Evolutionary conservation across 2,888 invertebrate genomes (phyloP), one percentile per base, ranked within the genome.

Genomic region (Morpho deidamia): DNA sequence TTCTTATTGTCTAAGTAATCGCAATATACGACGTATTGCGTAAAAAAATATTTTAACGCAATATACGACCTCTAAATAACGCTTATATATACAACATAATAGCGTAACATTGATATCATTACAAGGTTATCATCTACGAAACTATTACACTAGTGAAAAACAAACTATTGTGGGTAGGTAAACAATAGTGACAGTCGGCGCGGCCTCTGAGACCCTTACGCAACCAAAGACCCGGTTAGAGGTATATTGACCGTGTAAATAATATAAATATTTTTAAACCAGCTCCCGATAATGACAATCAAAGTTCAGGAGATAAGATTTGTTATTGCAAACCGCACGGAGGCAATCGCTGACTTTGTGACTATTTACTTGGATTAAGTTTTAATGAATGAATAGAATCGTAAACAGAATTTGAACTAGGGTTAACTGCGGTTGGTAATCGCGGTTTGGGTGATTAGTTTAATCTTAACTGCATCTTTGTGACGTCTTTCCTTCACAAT

Each of bases 261-360:
- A 67, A 66, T 70, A 72, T 72, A 75, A 81, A 82, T 83, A 79
- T 81, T 83, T 81, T 82, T 77, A 71, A 78, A 74, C 69, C 65
- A 72, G 62, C 65, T 51, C 53, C 49, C 40, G 81, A 81, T 85
- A 83, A 60, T 55, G 57, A 48, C 65, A 65, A 83, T 72, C 83
- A 83, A 79, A 84, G 85, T 81, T 83, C 83, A 74, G 44, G 12
- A 52, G 77, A 80, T 81, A 82, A 60, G 68, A 63, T 67, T 71
- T 79, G 76, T 78, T 74, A 72, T 78, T 79, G 78, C 78, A 63
- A 76, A 73, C 64, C 58, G 48, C 12, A 41, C 33, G 42, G 11
- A 40, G 47, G 43, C 38, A 41, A 53, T 48, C 12, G 40, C 12
- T 43, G 34, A 51, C 37, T 42, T 12, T 42, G n/a, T 7, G 38